Evolutionary conservation across 2,113 vertebrate species (phyloP).

Genomic region (Dryoscopus gambensis): DNA sequence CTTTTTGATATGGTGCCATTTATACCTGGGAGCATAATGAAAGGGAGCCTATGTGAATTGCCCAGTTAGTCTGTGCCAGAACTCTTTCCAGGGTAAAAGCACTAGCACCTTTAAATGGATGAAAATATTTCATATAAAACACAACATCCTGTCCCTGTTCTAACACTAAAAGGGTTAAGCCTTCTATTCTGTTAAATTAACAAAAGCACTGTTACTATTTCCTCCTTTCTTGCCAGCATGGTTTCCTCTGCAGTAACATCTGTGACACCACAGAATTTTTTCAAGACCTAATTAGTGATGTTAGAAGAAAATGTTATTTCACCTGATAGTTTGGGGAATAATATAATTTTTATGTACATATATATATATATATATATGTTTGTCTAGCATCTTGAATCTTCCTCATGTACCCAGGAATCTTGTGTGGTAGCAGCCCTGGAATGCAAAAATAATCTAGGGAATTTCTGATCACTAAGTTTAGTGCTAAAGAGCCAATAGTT

Average conservation of each 20-base stretch:
- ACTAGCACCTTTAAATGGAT: not conserved
- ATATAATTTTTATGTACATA: not conserved
- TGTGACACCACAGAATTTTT: conserved; percentile 23
- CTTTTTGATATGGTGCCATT: not conserved
- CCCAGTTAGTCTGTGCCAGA: not conserved
- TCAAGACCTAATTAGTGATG: conserved; percentile 42
- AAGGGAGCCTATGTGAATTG: not conserved
- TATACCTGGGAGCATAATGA: not conserved
- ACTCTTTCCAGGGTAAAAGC: not conserved
- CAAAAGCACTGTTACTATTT: conserved; percentile 6
- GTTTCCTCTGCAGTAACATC: conserved; percentile 46
- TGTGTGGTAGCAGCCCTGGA: conserved; percentile 50
- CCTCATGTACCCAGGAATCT: not conserved
- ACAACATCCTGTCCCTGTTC: not conserved
- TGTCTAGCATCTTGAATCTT: conserved; percentile 45
- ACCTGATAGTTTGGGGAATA: conserved; percentile 36
- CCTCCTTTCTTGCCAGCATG: not conserved
- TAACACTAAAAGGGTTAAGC: not conserved
- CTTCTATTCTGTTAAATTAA: not conserved
- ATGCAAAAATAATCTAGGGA: conserved; percentile 62
- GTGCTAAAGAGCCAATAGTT: conserved; percentile 39
- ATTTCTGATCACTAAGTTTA: conserved; percentile 48
- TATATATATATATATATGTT: not conserved
- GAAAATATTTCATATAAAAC: not conserved
- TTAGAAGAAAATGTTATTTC: conserved; percentile 36